Base-by-base conservation (phyloP, 2,797 vertebrate genomes). In the Tangara arthus region DNA sequence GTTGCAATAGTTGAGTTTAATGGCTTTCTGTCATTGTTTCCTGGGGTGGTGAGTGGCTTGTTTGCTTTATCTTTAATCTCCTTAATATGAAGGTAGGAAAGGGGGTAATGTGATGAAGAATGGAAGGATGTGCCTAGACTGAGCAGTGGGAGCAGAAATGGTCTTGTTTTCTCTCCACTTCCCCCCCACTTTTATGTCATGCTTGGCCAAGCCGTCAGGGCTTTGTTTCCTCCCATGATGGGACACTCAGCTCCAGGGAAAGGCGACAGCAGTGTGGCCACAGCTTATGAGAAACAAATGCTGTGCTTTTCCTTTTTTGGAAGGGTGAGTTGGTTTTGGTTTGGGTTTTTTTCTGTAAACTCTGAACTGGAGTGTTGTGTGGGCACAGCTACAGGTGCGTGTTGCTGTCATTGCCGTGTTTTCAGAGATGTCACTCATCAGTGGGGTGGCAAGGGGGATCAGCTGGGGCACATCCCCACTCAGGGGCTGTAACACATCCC, bases 311-410 rank as follows among this genome's bases (percentile, higher is more conserved):
- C 24, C 12, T 4, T 26, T 76, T 80, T 76, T 73, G 49, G 32
- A 41, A 65, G 30, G 15, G 21, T 23, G 32, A 18, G 12, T 5
- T 77, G 39, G 11, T 14, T 19, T 65, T 65, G 37, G 7, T 34
- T 46, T 32, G 5, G 1, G 2, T 14, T 23, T 6, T 24, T 46
- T 5, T 37, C 34, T 7, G 15, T 26, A 0, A 32, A 1, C 27
- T 32, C 44, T 70, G 78, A 34, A 27, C 23, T 32, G 12, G 24
- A 12, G 37, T 22, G 13, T 17, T 17, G 30, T 30, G 30, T 12
- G 12, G 59, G 44, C 15, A 34, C 34, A 42, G n/a, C 30, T 52
- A 8, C 11, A 34, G n/a, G 41, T 30, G 2, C 1, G 3, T 0
- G 3, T 12, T 39, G 68, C 15, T 85, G 55, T 52, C 12, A 0